A percentile compares a stretch with the other conserved stretches of the same genome.
phyloP scores from a whole-genome alignment of 1,140 invertebrate genomes.

The Episyrphus balteatus region DNA sequence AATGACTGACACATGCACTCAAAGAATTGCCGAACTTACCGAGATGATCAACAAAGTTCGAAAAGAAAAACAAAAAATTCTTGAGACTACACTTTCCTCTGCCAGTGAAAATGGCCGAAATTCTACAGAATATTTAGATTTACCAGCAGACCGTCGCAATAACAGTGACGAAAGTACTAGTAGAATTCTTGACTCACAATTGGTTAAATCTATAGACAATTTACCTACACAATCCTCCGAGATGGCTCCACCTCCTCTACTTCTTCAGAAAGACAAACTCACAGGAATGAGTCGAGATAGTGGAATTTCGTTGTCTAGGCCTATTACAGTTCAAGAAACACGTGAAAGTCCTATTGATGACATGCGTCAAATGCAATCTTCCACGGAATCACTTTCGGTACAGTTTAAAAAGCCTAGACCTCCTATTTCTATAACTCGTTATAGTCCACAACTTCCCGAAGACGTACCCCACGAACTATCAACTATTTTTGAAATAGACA shows the following conservation, averaged over 20 bases:
- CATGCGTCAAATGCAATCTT: conserved; percentile 15
- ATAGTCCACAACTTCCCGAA: conserved; percentile 26
- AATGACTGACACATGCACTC: conserved; percentile 28
- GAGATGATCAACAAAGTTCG: conserved; percentile 29
- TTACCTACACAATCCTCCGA: conserved; percentile 14
- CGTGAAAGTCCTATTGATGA: conserved; percentile 11
- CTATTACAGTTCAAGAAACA: conserved; percentile 20
- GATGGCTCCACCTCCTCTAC: conserved; percentile 4
- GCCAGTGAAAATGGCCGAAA: conserved; percentile 23
- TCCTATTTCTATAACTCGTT: conserved; percentile 25
- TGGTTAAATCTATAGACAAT: conserved; percentile 7
- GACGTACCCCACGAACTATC: conserved; percentile 26
- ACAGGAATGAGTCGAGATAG: conserved; percentile 28
- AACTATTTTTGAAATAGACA: conserved; percentile 33
- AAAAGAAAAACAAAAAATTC: conserved; percentile 28
- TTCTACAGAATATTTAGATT: conserved; percentile 31
- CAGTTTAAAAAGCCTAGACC: conserved; percentile 9
- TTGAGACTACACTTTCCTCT: conserved; percentile 31
- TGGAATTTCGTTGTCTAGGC: conserved; percentile 27
- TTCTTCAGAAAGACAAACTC: conserved; percentile 22
- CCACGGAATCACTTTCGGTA: background rate
- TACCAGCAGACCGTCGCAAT: conserved; percentile 18
- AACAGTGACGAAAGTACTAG: background rate
- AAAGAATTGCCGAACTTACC: conserved; percentile 28
- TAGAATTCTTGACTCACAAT: conserved; percentile 8